A percentile compares a stretch with the other conserved stretches of the same genome.
phyloP scores from a whole-genome alignment of 2,797 vertebrate species.

The Falco columbarius region DNA sequence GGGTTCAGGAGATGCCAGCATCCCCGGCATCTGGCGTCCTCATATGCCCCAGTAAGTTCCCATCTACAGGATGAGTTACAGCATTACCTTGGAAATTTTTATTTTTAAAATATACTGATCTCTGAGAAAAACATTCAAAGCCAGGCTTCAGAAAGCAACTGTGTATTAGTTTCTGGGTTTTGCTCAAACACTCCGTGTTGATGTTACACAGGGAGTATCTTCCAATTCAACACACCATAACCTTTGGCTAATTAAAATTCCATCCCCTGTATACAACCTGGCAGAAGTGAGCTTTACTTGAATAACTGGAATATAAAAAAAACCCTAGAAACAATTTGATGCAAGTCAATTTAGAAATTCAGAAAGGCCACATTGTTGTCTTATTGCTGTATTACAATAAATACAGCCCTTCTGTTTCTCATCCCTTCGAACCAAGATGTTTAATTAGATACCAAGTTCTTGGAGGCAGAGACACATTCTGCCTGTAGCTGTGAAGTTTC shows the following conservation, averaged over 20 bases:
- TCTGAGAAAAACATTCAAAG: background rate
- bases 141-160: background rate
- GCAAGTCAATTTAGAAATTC: background rate
- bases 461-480: background rate
- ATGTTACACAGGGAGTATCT: background rate
- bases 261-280: background rate
- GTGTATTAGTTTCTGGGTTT: background rate
- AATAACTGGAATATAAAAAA: background rate
- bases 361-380: background rate
- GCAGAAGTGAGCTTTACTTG: background rate
- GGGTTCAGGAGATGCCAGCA: background rate
- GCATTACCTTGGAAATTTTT: background rate
- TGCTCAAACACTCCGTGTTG: fast-evolving
- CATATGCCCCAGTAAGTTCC: background rate
- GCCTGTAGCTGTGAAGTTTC: background rate
- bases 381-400: background rate
- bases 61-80: background rate
- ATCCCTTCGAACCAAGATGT: background rate
- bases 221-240: background rate
- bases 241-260: background rate
- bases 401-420: background rate
- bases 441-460: background rate
- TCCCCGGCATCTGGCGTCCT: background rate
- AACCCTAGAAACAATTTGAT: background rate
- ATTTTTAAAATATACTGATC: background rate